These are phyloP conservation scores for Hydrozoanthus gracilis DNA, from an alignment of 92 coral and sea anemone species.

Conservation along the genomic window DNA sequence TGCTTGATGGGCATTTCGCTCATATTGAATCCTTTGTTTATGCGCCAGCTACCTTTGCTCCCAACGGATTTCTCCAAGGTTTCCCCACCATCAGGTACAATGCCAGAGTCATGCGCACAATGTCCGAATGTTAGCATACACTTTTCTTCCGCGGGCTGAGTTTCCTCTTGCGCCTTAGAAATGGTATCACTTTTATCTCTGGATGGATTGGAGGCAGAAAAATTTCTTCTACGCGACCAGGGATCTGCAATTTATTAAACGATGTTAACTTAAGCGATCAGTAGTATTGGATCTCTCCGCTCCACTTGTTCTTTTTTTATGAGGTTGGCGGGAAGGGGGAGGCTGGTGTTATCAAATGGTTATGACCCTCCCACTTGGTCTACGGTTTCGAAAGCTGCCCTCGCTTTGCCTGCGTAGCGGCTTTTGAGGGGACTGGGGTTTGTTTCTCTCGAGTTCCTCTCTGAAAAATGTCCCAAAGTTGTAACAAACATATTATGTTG, in stretches of 20 bases:
- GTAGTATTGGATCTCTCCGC: too few species aligned
- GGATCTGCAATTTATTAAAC: conserved; percentile 47
- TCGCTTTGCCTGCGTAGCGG: too few species aligned
- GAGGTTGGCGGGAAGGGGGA: too few species aligned
- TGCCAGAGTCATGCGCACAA: conserved; percentile 62
- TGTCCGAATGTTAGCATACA: conserved; percentile 23
- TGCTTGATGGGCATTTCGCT: not conserved
- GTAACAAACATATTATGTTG: too few species aligned
- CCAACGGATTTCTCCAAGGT: conserved; percentile 27
- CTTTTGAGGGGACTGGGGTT: too few species aligned
- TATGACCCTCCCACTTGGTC: too few species aligned
- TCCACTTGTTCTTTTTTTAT: too few species aligned
- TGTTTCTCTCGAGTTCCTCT: too few species aligned
- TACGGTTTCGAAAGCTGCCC: too few species aligned
- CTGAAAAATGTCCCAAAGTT: too few species aligned
- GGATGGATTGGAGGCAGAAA: conserved; percentile 35
- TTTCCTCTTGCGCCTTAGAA: conserved; percentile 33
- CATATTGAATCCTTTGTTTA: conserved; percentile 20
- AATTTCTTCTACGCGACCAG: conserved; percentile 45
- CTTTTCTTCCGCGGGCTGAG: conserved; percentile 11
- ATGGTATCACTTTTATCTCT: conserved; percentile 34
- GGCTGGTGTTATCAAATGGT: too few species aligned
- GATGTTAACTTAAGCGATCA: not conserved
- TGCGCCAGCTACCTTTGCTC: conserved; percentile 31
- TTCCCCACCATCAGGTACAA: conserved; percentile 59